Percentiles rank a stretch among this genome's conserved stretches.
Evolutionary conservation across 2,888 invertebrate species (phyloP).

Genomic region (Lepas anatifera): DNA sequence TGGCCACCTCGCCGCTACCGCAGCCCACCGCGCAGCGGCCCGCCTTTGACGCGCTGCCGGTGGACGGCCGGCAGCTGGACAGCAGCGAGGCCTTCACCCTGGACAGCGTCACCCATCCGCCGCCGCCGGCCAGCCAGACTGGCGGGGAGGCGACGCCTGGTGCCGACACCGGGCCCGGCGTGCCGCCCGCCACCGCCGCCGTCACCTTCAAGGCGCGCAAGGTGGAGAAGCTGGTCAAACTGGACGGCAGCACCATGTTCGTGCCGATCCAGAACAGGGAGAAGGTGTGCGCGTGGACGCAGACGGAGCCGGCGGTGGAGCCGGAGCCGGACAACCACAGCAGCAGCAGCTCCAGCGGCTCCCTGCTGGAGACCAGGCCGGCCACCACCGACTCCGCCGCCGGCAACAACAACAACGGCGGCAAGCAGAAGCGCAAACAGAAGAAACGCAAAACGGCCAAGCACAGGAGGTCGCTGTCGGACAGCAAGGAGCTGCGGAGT

Average conservation of each 20-base stretch:
- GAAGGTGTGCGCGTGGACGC: background rate
- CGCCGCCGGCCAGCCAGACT: background rate
- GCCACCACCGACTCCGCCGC: background rate
- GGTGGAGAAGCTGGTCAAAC: constrained; percentile 10
- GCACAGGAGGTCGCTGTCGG: constrained; percentile 20
- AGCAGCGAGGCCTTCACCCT: background rate
- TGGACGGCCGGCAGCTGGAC: constrained; percentile 15
- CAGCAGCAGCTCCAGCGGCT: background rate
- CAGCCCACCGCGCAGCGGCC: constrained; percentile 11
- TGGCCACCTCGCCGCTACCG: constrained; percentile 74
- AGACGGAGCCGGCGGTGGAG: too few relatives aligned
- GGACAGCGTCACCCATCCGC: background rate
- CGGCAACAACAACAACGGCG: constrained; percentile 3
- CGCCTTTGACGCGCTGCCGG: constrained; percentile 16
- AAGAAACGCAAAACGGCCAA: constrained; percentile 22
- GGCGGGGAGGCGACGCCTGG: background rate
- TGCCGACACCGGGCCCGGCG: background rate
- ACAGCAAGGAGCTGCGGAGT: background rate
- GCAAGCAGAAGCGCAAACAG: constrained; percentile 19
- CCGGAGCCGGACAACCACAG: too few relatives aligned
- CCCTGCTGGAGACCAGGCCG: background rate
- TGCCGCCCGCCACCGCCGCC: background rate
- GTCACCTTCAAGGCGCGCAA: constrained; percentile 1
- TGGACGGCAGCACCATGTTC: constrained; percentile 7
- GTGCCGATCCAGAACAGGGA: constrained; percentile 1